Percentiles rank a stretch among this genome's conserved stretches.
Evolutionary conservation across 2,113 vertebrate species (phyloP).

Genomic region (Semicossyphus pulcher): DNA sequence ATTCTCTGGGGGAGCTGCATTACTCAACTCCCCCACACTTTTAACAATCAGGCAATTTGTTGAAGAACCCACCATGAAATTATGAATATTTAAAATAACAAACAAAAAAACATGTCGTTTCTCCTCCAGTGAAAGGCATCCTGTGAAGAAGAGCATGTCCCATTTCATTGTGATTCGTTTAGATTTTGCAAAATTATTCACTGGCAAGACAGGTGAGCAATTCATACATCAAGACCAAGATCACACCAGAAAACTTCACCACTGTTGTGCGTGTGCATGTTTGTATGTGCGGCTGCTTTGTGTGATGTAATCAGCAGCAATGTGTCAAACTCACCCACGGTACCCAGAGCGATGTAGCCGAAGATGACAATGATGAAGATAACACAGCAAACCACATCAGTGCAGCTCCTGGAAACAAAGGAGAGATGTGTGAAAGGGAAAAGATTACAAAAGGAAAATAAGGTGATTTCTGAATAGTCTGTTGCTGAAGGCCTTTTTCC

Average conservation of each 20-base stretch:
- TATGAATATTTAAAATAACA: constrained; percentile 21
- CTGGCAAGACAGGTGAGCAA: not conserved
- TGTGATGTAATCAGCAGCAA: constrained; percentile 59
- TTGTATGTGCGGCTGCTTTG: not conserved
- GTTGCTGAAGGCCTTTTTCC: not conserved
- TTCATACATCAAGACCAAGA: not conserved
- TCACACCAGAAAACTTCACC: not conserved
- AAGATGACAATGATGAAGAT: constrained; percentile 93
- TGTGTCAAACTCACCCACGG: constrained; percentile 89
- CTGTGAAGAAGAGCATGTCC: not conserved
- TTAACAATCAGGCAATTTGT: constrained; percentile 46
- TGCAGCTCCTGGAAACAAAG: constrained; percentile 86
- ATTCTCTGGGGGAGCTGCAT: constrained; percentile 23
- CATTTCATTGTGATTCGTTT: not conserved
- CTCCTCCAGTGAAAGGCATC: not conserved
- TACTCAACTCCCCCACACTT: constrained; percentile 29
- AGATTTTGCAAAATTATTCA: not conserved
- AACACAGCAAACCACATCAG: constrained; percentile 92
- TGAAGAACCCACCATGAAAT: constrained; percentile 21
- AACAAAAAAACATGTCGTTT: not conserved
- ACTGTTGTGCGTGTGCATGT: not conserved
- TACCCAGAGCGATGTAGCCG: constrained; percentile 93
- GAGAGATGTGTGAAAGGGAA: not conserved
- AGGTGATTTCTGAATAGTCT: not conserved
- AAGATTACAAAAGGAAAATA: constrained; percentile 11